Evolutionary conservation across 2,797 vertebrate genomes (phyloP), one percentile per base, ranked within the genome.

Genomic region (Champsocephalus esox): DNA sequence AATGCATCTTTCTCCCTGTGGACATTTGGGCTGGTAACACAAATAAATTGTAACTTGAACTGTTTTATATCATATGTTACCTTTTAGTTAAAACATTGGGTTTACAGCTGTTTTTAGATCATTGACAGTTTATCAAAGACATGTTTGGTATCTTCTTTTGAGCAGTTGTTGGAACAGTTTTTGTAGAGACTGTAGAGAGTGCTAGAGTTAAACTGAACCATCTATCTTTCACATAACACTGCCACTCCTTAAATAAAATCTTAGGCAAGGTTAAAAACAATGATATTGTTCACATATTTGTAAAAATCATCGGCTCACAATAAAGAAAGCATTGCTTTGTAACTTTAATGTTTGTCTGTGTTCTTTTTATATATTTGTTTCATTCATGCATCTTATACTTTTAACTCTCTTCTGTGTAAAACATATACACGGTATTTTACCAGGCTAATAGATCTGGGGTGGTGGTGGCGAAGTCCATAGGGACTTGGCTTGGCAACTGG

Each of bases 341-440:
- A 13, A 5, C 58, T 34, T 2, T 3, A 66, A 50, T 70, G 8
- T 2, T 17, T 43, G 38, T 45, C 13, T 17, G 4, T 44, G 38
- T 70, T 13, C 8, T 13, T 48, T 66, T 57, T 17, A 56, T 69
- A 16, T 50, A 16, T 32, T 51, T 56, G 10, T 38, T 73, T 67
- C 49, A 16, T 59, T 38, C 49, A 45, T 57, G 9, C 48, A 60
- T 24, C 9, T 46, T 46, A 14, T 34, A 38, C 0, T 10, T 62
- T 19, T 16, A 14, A 38, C 5, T 12, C 17, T 43, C 10, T 16
- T 4, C n/a, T 9, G 10, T 57, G 16, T 13, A 24, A 44, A 55
- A 38, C 34, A 8, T 34, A 61, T 41, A 4, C 3, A 66, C 34
- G 5, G 2, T 4, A 28, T 56, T 24, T 49, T 9, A 50, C 32